Conservation (phyloP, 1,140 invertebrate species). For the Drosophila ohnishii region DNA sequence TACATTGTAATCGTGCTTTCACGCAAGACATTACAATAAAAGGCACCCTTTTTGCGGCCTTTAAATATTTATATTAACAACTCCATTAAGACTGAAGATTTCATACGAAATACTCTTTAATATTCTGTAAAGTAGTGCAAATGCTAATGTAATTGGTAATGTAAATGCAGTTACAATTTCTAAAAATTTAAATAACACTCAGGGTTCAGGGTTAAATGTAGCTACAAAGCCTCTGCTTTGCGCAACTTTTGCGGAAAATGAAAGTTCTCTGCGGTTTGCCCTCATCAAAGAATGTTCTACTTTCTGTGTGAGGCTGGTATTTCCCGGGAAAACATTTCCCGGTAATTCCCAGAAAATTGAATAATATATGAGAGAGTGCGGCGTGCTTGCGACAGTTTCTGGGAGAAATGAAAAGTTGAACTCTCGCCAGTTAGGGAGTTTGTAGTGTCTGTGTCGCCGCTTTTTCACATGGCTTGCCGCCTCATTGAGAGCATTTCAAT, state of each 20-base stretch:
- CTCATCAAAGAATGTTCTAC: constrained; percentile 16
- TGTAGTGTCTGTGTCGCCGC: constrained; percentile 8
- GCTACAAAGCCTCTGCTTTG: constrained; percentile 1
- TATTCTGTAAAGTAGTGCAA: neutral
- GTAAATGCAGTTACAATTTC: neutral
- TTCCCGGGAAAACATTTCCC: constrained; percentile 11
- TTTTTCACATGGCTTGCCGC: constrained; percentile 29
- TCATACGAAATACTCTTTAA: neutral
- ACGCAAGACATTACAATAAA: constrained; percentile 9
- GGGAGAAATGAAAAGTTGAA: constrained; percentile 16
- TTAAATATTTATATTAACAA: constrained; percentile 3
- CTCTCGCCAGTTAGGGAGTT: constrained; percentile 5
- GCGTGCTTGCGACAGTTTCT: neutral
- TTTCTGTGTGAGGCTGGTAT: constrained; percentile 3
- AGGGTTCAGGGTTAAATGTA: constrained; percentile 5
- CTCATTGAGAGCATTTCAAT: constrained; percentile 33
- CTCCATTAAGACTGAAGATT: neutral
- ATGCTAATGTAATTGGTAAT: constrained; percentile 2
- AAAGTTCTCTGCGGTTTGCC: constrained; percentile 19
- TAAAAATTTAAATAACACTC: constrained; percentile 1
- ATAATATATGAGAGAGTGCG: constrained; percentile 26
- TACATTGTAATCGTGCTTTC: constrained; percentile 3
- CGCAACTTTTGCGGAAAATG: constrained; percentile 16
- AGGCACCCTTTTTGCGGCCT: neutral
- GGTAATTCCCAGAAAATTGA: constrained; percentile 15